Conservation (phyloP, 2,888 invertebrate genomes). For the Paralinhomoeus sp. region DNA sequence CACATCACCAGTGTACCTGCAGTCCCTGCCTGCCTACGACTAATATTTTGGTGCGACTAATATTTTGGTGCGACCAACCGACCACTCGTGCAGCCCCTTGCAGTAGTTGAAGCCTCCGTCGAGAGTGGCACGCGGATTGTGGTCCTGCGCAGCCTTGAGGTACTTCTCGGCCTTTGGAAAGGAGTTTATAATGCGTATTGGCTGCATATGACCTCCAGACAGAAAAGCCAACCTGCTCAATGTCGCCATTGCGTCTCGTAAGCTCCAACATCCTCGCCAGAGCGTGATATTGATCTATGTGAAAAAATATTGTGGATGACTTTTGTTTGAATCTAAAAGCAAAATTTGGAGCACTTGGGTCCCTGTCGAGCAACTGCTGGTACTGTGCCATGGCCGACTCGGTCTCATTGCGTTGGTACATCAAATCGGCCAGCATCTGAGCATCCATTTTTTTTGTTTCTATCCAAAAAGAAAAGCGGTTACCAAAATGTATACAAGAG, state of each 20-base stretch:
- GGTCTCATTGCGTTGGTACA: conserved; percentile 65
- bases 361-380: conserved; percentile 48
- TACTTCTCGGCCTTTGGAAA: conserved; percentile 4
- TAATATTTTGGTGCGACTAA: no score
- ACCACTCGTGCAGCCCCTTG: conserved; percentile 58
- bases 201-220: no score
- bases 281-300: conserved; percentile 77
- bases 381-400: conserved; percentile 73
- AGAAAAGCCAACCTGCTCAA: conserved; percentile 37
- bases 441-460: no score
- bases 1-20: conserved; percentile 43
- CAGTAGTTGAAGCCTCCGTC: conserved; percentile 60
- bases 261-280: conserved; percentile 69
- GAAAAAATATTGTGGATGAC: no score
- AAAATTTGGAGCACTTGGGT: no score
- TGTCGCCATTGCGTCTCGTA: conserved; percentile 58
- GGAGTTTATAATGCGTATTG: no score
- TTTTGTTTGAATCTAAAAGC: no score
- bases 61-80: no score
- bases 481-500: conserved; percentile 38
- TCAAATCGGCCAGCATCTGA: conserved; percentile 74
- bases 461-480: no score
- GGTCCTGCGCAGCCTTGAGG: conserved; percentile 29
- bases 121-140: conserved; percentile 37
- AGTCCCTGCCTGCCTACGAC: no score